Conservation (phyloP, 1,140 invertebrate species). For the Tenebrio molitor region DNA sequence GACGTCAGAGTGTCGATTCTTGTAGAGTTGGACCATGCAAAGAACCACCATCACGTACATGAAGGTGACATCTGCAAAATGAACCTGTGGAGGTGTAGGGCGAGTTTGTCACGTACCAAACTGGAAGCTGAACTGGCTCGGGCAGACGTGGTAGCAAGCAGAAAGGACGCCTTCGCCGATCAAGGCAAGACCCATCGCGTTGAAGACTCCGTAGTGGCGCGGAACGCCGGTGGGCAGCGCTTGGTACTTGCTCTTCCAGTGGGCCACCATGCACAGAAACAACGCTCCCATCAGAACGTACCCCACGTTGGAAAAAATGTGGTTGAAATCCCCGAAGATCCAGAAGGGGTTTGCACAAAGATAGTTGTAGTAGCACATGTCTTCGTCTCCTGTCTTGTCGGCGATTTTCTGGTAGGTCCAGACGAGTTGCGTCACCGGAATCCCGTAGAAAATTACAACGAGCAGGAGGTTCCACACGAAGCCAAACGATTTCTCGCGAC, state of each 20-base stretch:
- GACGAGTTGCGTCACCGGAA: slow-evolving; percentile 91
- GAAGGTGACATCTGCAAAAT: slow-evolving; percentile 90
- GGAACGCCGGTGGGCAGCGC: slow-evolving; percentile 89
- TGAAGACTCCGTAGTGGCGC: slow-evolving; percentile 89
- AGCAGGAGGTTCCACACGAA: too few relatives aligned
- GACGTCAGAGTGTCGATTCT: slow-evolving; percentile 90
- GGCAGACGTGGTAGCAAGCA: slow-evolving; percentile 90
- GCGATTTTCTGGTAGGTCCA: slow-evolving; percentile 87
- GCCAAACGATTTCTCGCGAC: too few relatives aligned
- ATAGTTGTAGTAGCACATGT: slow-evolving; percentile 95
- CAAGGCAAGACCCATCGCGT: slow-evolving; percentile 88
- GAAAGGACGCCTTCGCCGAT: slow-evolving; percentile 91
- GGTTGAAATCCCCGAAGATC: slow-evolving; percentile 84
- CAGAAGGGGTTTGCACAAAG: slow-evolving; percentile 85
- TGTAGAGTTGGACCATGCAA: slow-evolving; percentile 91
- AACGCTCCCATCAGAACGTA: slow-evolving; percentile 84
- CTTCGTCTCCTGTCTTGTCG: slow-evolving; percentile 85
- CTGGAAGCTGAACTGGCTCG: slow-evolving; percentile 91
- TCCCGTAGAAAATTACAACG: slow-evolving; percentile 89
- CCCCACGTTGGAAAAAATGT: slow-evolving; percentile 90
- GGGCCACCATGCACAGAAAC: too few relatives aligned
- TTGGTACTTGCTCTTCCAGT: too few relatives aligned
- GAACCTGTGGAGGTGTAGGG: too few relatives aligned
- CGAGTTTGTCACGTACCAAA: slow-evolving; percentile 76
- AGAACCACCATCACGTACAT: slow-evolving; percentile 93